Conservation (phyloP, 2,888 invertebrate species). For the Graphium colonna region DNA sequence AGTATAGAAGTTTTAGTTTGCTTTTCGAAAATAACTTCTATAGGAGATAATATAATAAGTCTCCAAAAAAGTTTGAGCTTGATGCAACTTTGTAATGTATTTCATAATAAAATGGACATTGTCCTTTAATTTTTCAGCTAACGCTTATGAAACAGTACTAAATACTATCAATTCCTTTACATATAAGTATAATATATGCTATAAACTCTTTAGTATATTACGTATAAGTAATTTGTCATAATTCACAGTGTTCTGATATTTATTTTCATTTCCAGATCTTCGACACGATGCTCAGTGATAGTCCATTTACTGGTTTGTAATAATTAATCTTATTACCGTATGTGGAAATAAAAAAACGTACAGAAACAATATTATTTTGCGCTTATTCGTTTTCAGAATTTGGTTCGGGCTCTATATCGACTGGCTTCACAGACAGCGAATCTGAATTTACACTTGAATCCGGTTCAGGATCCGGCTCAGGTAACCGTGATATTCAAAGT, state of each 20-base stretch:
- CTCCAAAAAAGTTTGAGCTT: too few relatives aligned
- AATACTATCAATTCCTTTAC: too few relatives aligned
- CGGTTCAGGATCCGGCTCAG: constrained; percentile 37
- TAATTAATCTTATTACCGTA: not conserved
- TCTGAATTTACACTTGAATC: constrained; percentile 35
- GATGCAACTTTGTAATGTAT: too few relatives aligned
- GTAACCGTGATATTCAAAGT: constrained; percentile 23
- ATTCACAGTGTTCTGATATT: not conserved
- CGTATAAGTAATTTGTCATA: too few relatives aligned
- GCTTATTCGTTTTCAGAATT: constrained; percentile 9
- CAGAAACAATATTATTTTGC: not conserved
- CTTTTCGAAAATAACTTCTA: too few relatives aligned
- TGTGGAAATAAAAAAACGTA: not conserved
- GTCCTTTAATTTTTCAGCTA: too few relatives aligned
- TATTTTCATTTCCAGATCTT: constrained; percentile 33
- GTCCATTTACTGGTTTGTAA: constrained; percentile 33
- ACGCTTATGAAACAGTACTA: too few relatives aligned
- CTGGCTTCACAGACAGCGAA: constrained; percentile 33
- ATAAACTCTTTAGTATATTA: too few relatives aligned
- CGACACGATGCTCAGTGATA: constrained; percentile 46
- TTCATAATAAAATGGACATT: too few relatives aligned
- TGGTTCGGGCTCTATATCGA: constrained; percentile 11
- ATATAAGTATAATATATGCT: too few relatives aligned
- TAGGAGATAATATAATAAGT: too few relatives aligned
- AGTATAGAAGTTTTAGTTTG: too few relatives aligned